A percentile compares a stretch with the other conserved stretches of the same genome.
Evolutionary conservation across 2,113 vertebrate species (phyloP).

Genomic region (Leucosticte australis): DNA sequence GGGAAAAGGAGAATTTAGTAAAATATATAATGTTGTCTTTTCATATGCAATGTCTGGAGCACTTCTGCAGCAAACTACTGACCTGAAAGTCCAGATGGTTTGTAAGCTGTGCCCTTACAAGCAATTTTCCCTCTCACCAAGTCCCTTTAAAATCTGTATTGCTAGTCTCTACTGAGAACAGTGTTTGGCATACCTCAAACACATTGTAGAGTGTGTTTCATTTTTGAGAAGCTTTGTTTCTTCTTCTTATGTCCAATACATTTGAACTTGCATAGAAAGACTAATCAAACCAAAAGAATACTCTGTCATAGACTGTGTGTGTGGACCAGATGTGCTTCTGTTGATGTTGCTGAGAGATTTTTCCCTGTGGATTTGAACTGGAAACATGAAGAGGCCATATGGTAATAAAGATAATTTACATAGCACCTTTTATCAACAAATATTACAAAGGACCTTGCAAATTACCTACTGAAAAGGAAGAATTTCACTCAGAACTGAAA

Average conservation of each 20-base stretch:
- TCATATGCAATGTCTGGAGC: background rate
- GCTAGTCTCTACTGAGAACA: background rate
- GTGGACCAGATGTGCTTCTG: conserved; percentile 3
- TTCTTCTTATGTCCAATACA: background rate
- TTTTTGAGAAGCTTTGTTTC: background rate
- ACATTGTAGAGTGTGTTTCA: background rate
- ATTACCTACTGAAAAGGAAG: background rate
- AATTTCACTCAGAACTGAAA: conserved; percentile 26
- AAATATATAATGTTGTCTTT: background rate
- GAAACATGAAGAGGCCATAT: conserved; percentile 15
- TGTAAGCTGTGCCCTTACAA: background rate
- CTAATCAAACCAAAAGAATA: conserved; percentile 12
- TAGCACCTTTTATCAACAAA: conserved; percentile 24
- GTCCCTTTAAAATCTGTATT: background rate
- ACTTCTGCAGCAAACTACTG: background rate
- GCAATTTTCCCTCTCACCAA: background rate
- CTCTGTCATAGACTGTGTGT: background rate
- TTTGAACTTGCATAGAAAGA: background rate
- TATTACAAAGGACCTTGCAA: conserved; percentile 43
- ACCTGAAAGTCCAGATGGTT: background rate
- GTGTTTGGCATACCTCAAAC: background rate
- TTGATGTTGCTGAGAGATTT: background rate
- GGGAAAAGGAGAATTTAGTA: background rate
- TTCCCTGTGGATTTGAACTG: background rate
- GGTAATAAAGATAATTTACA: conserved; percentile 35